Conservation (phyloP, 2,888 invertebrate genomes). For the Pherbina coryleti region DNA sequence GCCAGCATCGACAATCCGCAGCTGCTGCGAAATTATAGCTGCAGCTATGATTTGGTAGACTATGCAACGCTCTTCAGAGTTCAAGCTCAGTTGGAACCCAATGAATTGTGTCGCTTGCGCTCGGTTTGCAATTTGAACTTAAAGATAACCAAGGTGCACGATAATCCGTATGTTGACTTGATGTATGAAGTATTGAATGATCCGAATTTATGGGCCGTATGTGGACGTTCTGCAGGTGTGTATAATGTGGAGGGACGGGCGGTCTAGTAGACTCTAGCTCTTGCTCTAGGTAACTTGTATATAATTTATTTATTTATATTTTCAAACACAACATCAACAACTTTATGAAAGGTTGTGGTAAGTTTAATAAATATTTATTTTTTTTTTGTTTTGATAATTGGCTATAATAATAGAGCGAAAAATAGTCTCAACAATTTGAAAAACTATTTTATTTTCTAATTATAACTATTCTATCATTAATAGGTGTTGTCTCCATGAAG, state of each 20-base stretch:
- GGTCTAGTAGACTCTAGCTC: not conserved
- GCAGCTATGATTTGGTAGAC: constrained; percentile 84
- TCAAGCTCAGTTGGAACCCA: constrained; percentile 77
- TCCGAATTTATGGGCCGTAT: constrained; percentile 93
- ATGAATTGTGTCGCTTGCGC: constrained; percentile 90
- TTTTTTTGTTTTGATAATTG: not conserved
- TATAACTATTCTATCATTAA: constrained; percentile 46
- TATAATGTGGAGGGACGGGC: constrained; percentile 15
- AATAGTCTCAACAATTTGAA: not conserved
- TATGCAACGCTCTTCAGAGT: constrained; percentile 89
- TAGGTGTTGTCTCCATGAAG: constrained; percentile 81
- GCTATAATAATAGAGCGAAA: not conserved
- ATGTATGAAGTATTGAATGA: constrained; percentile 96
- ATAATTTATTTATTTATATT: constrained; percentile 33
- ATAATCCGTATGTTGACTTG: constrained; percentile 71
- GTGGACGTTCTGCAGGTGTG: constrained; percentile 88
- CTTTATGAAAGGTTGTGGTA: constrained; percentile 39
- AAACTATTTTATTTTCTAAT: not conserved
- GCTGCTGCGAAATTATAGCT: constrained; percentile 72
- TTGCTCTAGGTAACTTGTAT: not conserved
- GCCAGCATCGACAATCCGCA: constrained; percentile 62
- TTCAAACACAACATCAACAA: constrained; percentile 9
- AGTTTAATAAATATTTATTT: constrained; percentile 13
- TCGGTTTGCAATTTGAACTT: constrained; percentile 87
- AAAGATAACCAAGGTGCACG: constrained; percentile 76